phyloP scores from a whole-genome alignment of 2,888 invertebrate species.

The Drosophila flavopinicola region DNA sequence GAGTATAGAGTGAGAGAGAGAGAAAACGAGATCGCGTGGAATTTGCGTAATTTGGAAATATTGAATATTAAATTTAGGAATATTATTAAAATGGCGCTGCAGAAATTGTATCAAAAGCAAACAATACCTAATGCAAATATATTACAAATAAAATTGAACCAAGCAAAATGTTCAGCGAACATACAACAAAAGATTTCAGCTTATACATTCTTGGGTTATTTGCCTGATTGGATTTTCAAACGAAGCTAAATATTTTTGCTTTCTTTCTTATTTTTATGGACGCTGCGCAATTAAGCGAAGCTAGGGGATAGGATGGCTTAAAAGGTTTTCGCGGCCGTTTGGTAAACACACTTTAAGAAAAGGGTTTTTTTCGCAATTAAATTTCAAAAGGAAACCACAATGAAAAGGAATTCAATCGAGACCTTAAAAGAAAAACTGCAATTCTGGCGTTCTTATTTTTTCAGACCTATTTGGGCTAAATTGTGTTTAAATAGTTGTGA shows the following conservation, averaged over 20 bases:
- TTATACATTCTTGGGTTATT: conserved; percentile 28
- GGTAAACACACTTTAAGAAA: conserved; percentile 39
- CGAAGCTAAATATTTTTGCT: conserved; percentile 22
- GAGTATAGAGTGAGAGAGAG: neutral
- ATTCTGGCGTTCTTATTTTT: neutral
- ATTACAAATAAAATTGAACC: conserved; percentile 53
- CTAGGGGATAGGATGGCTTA: conserved; percentile 10
- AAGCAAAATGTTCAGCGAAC: conserved; percentile 22
- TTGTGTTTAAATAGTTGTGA: conserved; percentile 72
- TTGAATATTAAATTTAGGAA: conserved; percentile 69
- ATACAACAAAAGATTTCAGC: conserved; percentile 61
- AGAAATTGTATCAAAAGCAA: conserved; percentile 39
- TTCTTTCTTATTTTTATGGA: conserved; percentile 1
- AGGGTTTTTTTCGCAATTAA: conserved; percentile 54
- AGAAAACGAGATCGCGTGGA: conserved; percentile 40
- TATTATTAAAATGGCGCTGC: conserved; percentile 53
- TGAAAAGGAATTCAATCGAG: conserved; percentile 34
- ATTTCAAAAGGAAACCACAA: conserved; percentile 34
- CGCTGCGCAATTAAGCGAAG: conserved; percentile 56
- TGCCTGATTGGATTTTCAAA: conserved; percentile 61
- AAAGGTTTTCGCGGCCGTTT: conserved; percentile 27
- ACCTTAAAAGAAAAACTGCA: too few species aligned
- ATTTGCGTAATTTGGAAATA: conserved; percentile 73
- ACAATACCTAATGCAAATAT: conserved; percentile 68
- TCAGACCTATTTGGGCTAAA: conserved; percentile 34